Conservation (phyloP, 2,888 invertebrate species). For the Calameuta pallipes region DNA sequence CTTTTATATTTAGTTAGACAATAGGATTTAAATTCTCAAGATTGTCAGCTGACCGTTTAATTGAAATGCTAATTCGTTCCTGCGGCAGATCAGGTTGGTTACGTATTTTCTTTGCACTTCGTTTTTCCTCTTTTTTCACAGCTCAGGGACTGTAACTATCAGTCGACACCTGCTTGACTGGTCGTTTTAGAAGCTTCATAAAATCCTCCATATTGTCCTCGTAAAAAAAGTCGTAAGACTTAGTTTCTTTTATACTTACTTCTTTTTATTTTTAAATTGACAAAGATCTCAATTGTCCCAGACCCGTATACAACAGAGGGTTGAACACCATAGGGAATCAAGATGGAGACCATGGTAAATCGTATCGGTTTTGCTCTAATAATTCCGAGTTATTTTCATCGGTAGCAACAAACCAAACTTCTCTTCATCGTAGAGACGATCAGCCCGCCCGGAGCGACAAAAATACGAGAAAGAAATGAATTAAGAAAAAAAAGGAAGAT, state of each 20-base stretch:
- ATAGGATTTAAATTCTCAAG: background rate
- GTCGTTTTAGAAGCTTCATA: background rate
- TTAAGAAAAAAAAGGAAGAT: background rate
- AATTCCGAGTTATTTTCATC: slow-evolving; percentile 15
- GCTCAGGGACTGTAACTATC: slow-evolving; percentile 25
- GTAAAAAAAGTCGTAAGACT: background rate
- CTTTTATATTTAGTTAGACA: background rate
- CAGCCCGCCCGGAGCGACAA: background rate
- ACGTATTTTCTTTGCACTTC: background rate
- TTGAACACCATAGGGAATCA: background rate
- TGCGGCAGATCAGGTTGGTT: background rate
- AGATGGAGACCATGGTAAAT: background rate
- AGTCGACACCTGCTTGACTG: background rate
- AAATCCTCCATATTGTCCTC: background rate
- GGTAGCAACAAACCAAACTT: slow-evolving; percentile 1
- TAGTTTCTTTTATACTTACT: background rate
- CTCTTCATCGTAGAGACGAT: background rate
- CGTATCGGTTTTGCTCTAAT: slow-evolving; percentile 18
- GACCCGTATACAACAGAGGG: background rate
- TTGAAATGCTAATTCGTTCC: slow-evolving; percentile 39
- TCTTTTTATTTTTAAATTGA: background rate
- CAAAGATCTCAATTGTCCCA: background rate
- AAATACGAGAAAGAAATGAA: background rate
- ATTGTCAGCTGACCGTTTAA: slow-evolving; percentile 22
- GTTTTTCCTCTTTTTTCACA: slow-evolving; percentile 22